Percentiles rank a stretch among this genome's conserved stretches.
phyloP scores from a whole-genome alignment of 2,113 vertebrate genomes.

The Willisornis vidua region DNA sequence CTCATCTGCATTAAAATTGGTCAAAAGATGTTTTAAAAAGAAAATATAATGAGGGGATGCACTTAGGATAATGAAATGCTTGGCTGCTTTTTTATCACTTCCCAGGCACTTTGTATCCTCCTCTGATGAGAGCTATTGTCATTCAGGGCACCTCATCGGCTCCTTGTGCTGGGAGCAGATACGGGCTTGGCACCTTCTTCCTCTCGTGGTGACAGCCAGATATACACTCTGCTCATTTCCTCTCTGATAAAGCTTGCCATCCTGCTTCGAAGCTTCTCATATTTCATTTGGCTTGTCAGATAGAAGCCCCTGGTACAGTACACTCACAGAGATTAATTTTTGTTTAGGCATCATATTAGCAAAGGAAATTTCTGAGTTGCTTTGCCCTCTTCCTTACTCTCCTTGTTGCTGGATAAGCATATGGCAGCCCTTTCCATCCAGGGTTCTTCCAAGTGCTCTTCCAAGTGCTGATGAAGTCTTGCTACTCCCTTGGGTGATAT shows the following conservation, averaged over 20 bases:
- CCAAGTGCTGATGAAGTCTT: background rate
- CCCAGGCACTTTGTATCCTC: slow-evolving; percentile 39
- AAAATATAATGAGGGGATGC: slow-evolving; percentile 53
- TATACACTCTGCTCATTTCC: background rate
- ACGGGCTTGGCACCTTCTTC: slow-evolving; percentile 43
- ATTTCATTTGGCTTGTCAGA: slow-evolving; percentile 41
- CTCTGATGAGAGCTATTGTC: slow-evolving; percentile 56
- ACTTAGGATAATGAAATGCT: slow-evolving; percentile 55
- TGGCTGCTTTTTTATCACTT: slow-evolving; percentile 55
- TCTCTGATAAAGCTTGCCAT: slow-evolving; percentile 8
- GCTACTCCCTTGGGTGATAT: background rate
- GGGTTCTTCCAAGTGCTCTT: background rate
- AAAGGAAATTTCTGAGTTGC: background rate
- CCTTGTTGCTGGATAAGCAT: background rate
- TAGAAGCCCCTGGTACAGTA: background rate
- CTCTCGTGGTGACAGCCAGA: slow-evolving; percentile 46
- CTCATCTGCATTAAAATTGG: slow-evolving; percentile 61
- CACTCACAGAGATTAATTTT: background rate
- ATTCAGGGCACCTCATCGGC: slow-evolving; percentile 28
- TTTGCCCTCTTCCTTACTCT: background rate
- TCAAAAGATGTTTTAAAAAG: slow-evolving; percentile 54
- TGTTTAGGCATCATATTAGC: background rate
- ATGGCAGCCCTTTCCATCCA: background rate
- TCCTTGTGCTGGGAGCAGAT: slow-evolving; percentile 49
- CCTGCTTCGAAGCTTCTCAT: background rate